Conservation (phyloP, 1,140 invertebrate genomes). For the Anoplolepis gracilipes region DNA sequence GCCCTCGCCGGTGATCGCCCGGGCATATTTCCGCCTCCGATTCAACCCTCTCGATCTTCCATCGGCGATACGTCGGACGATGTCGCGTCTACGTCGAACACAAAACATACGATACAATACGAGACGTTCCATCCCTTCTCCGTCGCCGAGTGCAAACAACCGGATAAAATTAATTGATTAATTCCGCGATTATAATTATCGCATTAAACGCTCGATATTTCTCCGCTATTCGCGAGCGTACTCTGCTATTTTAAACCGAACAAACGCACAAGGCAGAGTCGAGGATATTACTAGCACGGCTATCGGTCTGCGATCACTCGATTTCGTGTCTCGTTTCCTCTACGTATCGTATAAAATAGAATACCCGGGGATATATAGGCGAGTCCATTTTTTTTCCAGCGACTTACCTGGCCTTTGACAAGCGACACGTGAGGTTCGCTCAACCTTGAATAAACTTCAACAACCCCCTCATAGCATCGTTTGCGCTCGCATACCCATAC, state of each 20-base stretch:
- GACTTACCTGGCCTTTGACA: constrained; percentile 50
- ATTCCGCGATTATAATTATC: constrained; percentile 2
- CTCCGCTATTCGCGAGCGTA: not conserved
- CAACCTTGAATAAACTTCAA: constrained; percentile 48
- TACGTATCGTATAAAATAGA: constrained; percentile 54
- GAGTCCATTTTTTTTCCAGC: constrained; percentile 48
- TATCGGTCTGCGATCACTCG: constrained; percentile 26
- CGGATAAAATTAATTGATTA: not conserved
- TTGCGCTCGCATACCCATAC: not conserved
- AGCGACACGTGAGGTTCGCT: constrained; percentile 53
- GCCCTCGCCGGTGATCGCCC: constrained; percentile 51
- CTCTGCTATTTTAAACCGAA: constrained; percentile 47
- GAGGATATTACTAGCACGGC: constrained; percentile 42
- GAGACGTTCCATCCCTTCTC: not conserved
- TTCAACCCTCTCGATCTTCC: constrained; percentile 22
- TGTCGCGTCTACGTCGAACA: not conserved
- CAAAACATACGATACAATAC: not conserved
- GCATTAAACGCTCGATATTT: not conserved
- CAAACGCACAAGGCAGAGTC: not conserved
- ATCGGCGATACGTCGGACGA: constrained; percentile 14
- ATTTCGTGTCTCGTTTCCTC: constrained; percentile 51
- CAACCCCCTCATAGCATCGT: not conserved
- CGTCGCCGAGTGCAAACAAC: not conserved
- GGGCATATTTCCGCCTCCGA: constrained; percentile 58
- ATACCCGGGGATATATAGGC: not conserved